phyloP scores from a whole-genome alignment of 2,113 vertebrate genomes.

The Centrocercus urophasianus region DNA sequence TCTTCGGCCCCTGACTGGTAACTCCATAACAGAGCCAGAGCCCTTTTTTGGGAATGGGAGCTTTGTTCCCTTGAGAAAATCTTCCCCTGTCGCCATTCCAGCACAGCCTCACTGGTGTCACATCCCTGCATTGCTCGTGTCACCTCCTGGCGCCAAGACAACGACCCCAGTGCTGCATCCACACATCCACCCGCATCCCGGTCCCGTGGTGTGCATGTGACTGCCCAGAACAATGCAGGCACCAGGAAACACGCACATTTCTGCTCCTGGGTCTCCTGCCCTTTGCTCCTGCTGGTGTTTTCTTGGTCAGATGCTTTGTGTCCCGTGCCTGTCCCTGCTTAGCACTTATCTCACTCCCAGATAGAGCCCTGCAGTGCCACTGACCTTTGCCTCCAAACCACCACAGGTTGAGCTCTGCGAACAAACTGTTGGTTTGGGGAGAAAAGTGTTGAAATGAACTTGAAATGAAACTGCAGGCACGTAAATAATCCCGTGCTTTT shows the following conservation, averaged over 20 bases:
- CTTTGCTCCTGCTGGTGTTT: slow-evolving; percentile 9
- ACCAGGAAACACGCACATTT: neutral
- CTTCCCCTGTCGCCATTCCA: neutral
- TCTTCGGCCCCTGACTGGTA: neutral
- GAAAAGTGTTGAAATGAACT: neutral
- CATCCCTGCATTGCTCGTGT: neutral
- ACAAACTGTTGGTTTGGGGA: neutral
- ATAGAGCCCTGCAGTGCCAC: fast-evolving
- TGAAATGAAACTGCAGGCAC: neutral
- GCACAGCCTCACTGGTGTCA: neutral
- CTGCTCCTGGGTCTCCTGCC: neutral
- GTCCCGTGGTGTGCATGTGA: fast-evolving
- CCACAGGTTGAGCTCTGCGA: neutral
- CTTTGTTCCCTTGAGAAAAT: neutral
- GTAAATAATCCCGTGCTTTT: neutral
- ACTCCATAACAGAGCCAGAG: neutral
- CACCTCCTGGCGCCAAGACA: fast-evolving
- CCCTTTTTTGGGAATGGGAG: neutral
- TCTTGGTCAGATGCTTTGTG: neutral
- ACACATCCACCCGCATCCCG: neutral
- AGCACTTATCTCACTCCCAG: neutral
- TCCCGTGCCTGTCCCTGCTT: neutral
- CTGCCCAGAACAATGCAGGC: neutral
- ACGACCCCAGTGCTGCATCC: neutral
- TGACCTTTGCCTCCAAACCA: neutral